These are phyloP conservation scores for Labeo calbasu DNA, from an alignment of 2,797 vertebrate genomes.

Conservation along the genomic window DNA sequence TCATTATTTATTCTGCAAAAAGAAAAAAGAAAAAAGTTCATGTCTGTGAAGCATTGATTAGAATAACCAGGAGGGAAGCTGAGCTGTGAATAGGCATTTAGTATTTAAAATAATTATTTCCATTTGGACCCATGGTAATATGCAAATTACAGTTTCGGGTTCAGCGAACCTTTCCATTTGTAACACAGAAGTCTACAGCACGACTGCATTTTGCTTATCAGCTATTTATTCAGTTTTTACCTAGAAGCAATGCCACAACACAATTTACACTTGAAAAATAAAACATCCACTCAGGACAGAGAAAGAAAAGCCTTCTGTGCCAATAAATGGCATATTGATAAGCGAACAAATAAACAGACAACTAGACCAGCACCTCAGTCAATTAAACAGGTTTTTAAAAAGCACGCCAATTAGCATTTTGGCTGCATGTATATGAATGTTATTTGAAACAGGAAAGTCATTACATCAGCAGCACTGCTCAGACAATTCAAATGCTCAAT, in stretches of 20 bases:
- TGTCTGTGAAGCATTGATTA: slow-evolving; percentile 42
- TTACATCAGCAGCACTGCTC: slow-evolving; percentile 31
- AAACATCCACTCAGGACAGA: slow-evolving; percentile 35
- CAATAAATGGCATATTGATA: slow-evolving; percentile 47
- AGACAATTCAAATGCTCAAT: slow-evolving; percentile 26
- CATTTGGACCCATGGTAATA: slow-evolving; percentile 47
- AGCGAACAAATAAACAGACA: slow-evolving; percentile 17
- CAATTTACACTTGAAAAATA: slow-evolving; percentile 50
- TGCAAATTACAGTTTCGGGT: slow-evolving; percentile 52
- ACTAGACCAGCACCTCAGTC: slow-evolving; percentile 6
- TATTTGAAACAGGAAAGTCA: slow-evolving; percentile 23
- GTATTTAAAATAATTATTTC: slow-evolving; percentile 50
- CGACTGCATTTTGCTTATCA: slow-evolving; percentile 53
- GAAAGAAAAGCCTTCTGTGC: slow-evolving; percentile 32
- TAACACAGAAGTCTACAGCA: slow-evolving; percentile 31
- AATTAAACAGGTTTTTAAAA: slow-evolving; percentile 23
- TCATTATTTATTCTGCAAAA: slow-evolving; percentile 41
- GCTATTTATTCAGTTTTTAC: slow-evolving; percentile 50
- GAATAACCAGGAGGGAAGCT: slow-evolving; percentile 42
- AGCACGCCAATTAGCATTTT: slow-evolving; percentile 30
- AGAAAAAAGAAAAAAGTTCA: slow-evolving; percentile 31
- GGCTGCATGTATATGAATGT: background rate
- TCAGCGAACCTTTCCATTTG: slow-evolving; percentile 50
- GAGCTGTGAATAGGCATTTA: slow-evolving; percentile 38
- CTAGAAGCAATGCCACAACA: slow-evolving; percentile 37